These are phyloP conservation scores for Salpingus planirostris DNA, from an alignment of 2,888 invertebrate genomes.

Conservation along the genomic window DNA sequence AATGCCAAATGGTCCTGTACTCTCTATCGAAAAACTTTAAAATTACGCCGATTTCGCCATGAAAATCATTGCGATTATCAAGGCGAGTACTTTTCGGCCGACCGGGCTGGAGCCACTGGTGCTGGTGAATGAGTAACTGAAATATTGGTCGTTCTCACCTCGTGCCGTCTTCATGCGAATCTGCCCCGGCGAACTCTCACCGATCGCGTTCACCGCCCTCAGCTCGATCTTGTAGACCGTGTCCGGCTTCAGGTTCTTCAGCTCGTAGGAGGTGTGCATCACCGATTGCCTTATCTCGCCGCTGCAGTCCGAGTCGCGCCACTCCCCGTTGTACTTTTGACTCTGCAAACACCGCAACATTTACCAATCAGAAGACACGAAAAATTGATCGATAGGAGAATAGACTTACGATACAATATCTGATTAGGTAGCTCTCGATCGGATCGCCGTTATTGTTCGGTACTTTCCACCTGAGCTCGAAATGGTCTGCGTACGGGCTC, in stretches of 20 bases:
- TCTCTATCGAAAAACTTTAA: constrained; percentile 3
- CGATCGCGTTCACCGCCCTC: constrained; percentile 77
- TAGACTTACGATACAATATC: constrained; percentile 66
- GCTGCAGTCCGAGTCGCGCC: constrained; percentile 52
- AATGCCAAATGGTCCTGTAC: too few species aligned
- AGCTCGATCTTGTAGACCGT: constrained; percentile 78
- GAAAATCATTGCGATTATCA: constrained; percentile 3
- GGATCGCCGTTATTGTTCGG: constrained; percentile 86
- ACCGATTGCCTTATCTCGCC: constrained; percentile 53
- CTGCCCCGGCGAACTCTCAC: constrained; percentile 68
- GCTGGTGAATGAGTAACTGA: constrained; percentile 15
- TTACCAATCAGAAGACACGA: neutral
- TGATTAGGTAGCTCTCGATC: constrained; percentile 73
- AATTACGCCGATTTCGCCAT: too few species aligned
- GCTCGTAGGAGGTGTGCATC: constrained; percentile 55
- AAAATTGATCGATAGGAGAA: neutral
- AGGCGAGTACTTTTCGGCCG: too few species aligned
- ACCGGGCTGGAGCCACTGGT: too few species aligned
- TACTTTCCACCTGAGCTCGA: constrained; percentile 74
- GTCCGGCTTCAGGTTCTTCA: constrained; percentile 63
- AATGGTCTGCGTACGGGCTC: constrained; percentile 66
- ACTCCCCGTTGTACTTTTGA: constrained; percentile 56
- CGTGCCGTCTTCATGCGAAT: constrained; percentile 76
- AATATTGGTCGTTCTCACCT: constrained; percentile 56
- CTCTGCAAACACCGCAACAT: constrained; percentile 44